Evolutionary conservation across 2,797 vertebrate species (phyloP).

Genomic region (Acanthurus lineatus): DNA sequence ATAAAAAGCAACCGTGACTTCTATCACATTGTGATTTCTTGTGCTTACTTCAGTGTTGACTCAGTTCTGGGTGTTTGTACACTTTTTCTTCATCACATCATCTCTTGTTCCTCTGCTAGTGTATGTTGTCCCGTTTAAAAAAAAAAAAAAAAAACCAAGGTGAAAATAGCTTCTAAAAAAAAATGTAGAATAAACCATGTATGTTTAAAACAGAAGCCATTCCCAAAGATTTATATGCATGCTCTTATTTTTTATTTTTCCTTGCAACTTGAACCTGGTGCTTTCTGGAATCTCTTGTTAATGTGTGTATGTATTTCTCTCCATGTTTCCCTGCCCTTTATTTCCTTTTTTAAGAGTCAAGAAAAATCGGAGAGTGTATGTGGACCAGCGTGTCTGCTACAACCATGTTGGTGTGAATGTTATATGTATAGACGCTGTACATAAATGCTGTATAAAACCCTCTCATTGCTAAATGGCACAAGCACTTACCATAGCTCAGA

Average conservation of each 20-base stretch:
- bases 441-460: constrained; percentile 89
- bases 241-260: constrained; percentile 73
- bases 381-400: constrained; percentile 70
- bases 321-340: constrained; percentile 50
- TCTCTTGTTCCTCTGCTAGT: constrained; percentile 45
- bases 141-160: constrained; percentile 36
- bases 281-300: constrained; percentile 74
- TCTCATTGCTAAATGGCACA: constrained; percentile 86
- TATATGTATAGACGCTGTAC: constrained; percentile 90
- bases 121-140: constrained; percentile 67
- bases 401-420: constrained; percentile 84
- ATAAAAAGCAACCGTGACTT: constrained; percentile 76
- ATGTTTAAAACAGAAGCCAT: constrained; percentile 80
- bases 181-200: constrained; percentile 85
- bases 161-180: constrained; percentile 76
- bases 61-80: constrained; percentile 52
- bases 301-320: constrained; percentile 69
- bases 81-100: constrained; percentile 62
- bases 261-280: constrained; percentile 73
- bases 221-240: constrained; percentile 85
- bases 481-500: constrained; percentile 85
- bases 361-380: constrained; percentile 64
- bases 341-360: constrained; percentile 58
- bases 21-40: constrained; percentile 73
- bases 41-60: constrained; percentile 74